Percentiles rank a stretch among this genome's conserved stretches.
phyloP scores from a whole-genome alignment of 1,140 invertebrate species.

The Rhopalosiphum maidis region DNA sequence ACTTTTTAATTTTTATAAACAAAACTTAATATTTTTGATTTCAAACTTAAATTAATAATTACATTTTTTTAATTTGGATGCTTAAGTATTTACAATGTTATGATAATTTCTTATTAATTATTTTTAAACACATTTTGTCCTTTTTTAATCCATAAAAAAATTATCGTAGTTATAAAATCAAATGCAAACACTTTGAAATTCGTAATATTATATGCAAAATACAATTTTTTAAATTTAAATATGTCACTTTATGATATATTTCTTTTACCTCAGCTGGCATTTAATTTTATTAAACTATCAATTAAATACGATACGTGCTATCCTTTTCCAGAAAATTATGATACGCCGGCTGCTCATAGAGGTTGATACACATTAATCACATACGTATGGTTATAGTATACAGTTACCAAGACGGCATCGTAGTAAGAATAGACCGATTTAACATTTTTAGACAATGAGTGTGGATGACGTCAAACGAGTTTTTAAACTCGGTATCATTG shows the following conservation, averaged over 20 bases:
- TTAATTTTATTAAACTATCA: too few species aligned
- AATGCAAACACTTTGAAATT: too few species aligned
- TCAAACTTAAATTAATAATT: not conserved
- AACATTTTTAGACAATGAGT: not conserved
- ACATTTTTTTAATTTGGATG: not conserved
- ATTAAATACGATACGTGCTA: not conserved
- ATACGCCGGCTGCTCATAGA: not conserved
- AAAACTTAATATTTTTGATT: too few species aligned
- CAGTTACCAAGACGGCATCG: not conserved
- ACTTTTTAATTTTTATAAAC: too few species aligned
- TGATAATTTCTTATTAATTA: not conserved
- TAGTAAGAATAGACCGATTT: not conserved
- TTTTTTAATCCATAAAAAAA: too few species aligned
- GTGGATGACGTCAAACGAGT: not conserved
- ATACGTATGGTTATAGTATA: not conserved
- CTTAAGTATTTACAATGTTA: not conserved
- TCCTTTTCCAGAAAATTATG: not conserved
- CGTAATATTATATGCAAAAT: too few species aligned
- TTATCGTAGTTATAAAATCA: too few species aligned
- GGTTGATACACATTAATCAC: not conserved
- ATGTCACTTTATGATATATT: too few species aligned
- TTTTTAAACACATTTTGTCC: not conserved
- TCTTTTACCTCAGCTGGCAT: too few species aligned
- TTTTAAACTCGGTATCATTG: not conserved
- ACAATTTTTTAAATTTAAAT: too few species aligned